These are phyloP conservation scores for Meloidogyne hapla DNA, from an alignment of 1,140 invertebrate genomes.

Conservation along the genomic window DNA sequence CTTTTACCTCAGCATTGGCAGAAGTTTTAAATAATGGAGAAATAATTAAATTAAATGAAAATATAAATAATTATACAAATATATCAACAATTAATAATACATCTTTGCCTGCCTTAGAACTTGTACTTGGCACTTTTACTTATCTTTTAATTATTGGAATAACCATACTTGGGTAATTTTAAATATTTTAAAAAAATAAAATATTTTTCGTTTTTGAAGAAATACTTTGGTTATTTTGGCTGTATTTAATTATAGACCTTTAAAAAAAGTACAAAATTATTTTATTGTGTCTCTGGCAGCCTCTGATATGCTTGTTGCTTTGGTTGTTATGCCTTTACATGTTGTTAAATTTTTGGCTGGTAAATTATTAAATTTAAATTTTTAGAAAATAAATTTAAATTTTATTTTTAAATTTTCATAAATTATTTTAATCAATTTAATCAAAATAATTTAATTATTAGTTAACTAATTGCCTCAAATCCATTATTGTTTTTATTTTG, in stretches of 20 bases:
- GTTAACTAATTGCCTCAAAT: not conserved
- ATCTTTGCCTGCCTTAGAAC: constrained; percentile 55
- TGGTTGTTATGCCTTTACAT: constrained; percentile 92
- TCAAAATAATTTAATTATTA: not conserved
- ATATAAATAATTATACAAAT: not conserved
- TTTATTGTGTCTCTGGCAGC: constrained; percentile 94
- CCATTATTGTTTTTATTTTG: too few relatives aligned
- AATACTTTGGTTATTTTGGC: constrained; percentile 84
- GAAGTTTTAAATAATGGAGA: not conserved
- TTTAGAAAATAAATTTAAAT: not conserved
- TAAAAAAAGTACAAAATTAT: constrained; percentile 96
- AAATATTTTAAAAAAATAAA: not conserved
- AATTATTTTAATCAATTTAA: not conserved
- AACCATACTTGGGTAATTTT: constrained; percentile 36
- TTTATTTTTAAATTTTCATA: not conserved
- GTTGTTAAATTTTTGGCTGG: constrained; percentile 82
- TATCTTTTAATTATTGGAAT: constrained; percentile 52
- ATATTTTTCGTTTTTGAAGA: constrained; percentile 72
- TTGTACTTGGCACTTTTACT: constrained; percentile 61
- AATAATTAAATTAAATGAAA: constrained; percentile 2
- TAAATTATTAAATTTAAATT: constrained; percentile 28
- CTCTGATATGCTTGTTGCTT: constrained; percentile 93
- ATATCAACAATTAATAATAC: not conserved
- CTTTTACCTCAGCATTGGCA: constrained; percentile 12
- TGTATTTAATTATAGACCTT: constrained; percentile 89